Evolutionary conservation across 2,797 vertebrate species (phyloP), one percentile per base, ranked within the genome.

Genomic region (Coregonus ussuriensis): DNA sequence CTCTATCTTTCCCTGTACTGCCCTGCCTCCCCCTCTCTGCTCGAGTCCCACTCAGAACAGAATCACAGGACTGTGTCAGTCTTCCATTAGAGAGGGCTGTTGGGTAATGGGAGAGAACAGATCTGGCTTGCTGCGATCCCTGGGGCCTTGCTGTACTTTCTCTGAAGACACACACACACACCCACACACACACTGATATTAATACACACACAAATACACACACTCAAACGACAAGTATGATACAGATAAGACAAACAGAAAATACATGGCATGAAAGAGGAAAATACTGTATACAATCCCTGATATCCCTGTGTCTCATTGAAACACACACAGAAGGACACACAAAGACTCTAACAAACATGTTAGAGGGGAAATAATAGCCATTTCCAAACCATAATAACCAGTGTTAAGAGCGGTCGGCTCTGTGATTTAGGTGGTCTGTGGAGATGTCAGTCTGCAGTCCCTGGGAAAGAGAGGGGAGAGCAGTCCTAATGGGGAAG

Each of bases 351-450:
- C 71, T 94, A 95, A 95, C 94, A 94, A 92, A 95, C 94, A 95
- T 90, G 94, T 95, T 95, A 95, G 90, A 0, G 85, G 92, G 94
- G 92, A 95, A 95, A 96, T 97, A 96, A 96, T 95, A 95, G 95
- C 94, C 94, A 95, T 95, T 95, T 95, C 95, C 94, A 94, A 94
- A 74, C 94, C 94, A 95, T 95, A 95, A 95, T 95, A 94, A 92
- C 91, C 91, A 95, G 95, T 94, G 94, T 96, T 94, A 95, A 92
- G 92, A 88, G 89, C 87, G 93, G 92, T 93, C 95, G 94, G 93
- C 92, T 91, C 89, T 93, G 93, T 96, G 95, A 96, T 96, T 94
- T 93, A 94, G 95, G 94, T 91, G 92, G 91, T 94, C 90, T 91
- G 94, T 89, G 90, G 92, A 95, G 82, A 90, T 92, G 94, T 96